A percentile compares a stretch with the other conserved stretches of the same genome.
These are phyloP conservation scores for Danio rerio DNA, from an alignment of 2,113 vertebrate species.

Conservation along the genomic window DNA sequence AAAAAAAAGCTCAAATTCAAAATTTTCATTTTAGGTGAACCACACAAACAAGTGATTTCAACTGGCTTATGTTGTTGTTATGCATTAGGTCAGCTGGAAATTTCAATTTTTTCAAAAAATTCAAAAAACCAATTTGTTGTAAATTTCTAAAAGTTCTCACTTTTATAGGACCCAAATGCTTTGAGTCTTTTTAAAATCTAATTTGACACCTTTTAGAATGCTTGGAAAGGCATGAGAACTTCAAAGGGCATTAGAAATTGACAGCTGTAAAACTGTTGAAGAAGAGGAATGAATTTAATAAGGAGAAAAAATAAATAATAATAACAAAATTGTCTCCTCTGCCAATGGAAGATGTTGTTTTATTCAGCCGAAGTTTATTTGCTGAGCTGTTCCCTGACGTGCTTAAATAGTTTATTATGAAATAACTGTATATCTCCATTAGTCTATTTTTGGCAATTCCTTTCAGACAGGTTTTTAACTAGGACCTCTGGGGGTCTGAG, in stretches of 20 bases:
- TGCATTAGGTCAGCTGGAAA: neutral
- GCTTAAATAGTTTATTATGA: too few species aligned
- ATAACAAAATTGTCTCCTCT: neutral
- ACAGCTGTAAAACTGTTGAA: neutral
- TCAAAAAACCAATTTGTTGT: neutral
- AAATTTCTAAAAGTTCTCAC: neutral
- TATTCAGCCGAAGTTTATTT: neutral
- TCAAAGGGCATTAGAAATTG: neutral
- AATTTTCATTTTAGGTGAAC: too few species aligned
- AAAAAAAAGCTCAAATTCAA: too few species aligned
- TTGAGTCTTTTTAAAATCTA: neutral
- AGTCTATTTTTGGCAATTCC: neutral
- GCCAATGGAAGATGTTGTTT: neutral
- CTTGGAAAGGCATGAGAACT: neutral
- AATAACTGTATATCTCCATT: neutral
- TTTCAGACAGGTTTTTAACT: neutral
- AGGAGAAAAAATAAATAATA: neutral
- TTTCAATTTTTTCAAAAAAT: too few species aligned
- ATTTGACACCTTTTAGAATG: neutral
- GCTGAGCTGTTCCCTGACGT: neutral
- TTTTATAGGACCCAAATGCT: neutral
- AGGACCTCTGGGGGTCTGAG: neutral
- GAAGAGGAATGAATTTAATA: neutral
- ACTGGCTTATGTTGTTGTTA: too few species aligned
- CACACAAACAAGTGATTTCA: too few species aligned